Conservation (phyloP, 1,140 invertebrate species). For the Orchesella cincta region DNA sequence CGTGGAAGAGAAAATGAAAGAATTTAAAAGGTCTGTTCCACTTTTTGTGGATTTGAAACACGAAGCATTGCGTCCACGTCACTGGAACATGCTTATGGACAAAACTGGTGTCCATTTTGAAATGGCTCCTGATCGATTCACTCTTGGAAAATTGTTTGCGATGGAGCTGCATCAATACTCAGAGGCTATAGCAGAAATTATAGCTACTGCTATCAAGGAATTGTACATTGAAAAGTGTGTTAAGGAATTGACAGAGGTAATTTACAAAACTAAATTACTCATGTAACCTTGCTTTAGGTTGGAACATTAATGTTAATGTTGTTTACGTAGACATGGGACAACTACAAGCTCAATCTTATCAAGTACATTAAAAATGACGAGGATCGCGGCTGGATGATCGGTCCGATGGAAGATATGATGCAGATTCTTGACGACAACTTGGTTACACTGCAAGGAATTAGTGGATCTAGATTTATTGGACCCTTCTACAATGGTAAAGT, state of each 20-base stretch:
- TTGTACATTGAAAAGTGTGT: constrained; percentile 82
- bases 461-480: constrained; percentile 82
- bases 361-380: constrained; percentile 61
- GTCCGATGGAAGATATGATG: constrained; percentile 77
- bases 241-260: constrained; percentile 70
- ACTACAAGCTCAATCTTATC: constrained; percentile 70
- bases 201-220: constrained; percentile 84
- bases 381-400: constrained; percentile 71
- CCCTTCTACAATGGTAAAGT: constrained; percentile 57
- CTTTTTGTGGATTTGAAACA: constrained; percentile 88
- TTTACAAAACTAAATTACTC: neutral
- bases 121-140: constrained; percentile 81
- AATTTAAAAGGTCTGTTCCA: constrained; percentile 82
- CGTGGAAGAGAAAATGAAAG: constrained; percentile 80
- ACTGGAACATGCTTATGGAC: constrained; percentile 84
- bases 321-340: constrained; percentile 64
- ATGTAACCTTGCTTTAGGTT: neutral
- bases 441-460: constrained; percentile 87
- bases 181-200: constrained; percentile 77
- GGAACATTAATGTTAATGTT: neutral
- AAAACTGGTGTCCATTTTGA: constrained; percentile 78
- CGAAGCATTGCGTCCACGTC: constrained; percentile 81
- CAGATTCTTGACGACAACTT: constrained; percentile 82
- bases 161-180: constrained; percentile 85
- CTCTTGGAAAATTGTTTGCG: constrained; percentile 83